Base-by-base conservation (phyloP, 1,140 invertebrate genomes). In the Zaprionus vittiger region DNA sequence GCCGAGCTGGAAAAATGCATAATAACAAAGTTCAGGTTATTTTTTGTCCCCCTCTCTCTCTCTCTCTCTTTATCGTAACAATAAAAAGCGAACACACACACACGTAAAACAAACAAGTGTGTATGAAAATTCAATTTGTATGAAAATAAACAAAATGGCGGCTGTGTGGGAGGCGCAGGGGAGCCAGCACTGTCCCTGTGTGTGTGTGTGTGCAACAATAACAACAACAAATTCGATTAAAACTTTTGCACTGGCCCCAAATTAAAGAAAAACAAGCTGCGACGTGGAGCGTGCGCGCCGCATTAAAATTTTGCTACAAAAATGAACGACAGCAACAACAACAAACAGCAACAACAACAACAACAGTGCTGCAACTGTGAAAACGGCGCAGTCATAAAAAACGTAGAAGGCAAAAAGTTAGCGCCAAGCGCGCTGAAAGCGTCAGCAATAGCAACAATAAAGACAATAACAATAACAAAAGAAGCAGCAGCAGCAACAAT, bases 231-330 rank as follows among this genome's bases (percentile, higher is more conserved):
- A 85, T 90, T 90, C 85, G 85, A 90, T 90, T 90, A 90, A 90
- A 90, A 90, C 79, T 90, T 90, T 89, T 90, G 31, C 77, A 60
- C 62, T 70, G 73, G 24, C 71, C 71, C 67, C 73, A 62, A 66
- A 90, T 90, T 90, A 90, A 90, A 90, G 85, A 82, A 90, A 90
- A 90, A 90, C 81, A 89, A 77, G 73, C 79, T 49, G 59, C 41
- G 62, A 37, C 61, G 61, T 41, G 28, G 28, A 44, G 47, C 31
- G 31, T 14, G 71, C 34, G 47, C 26, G 52, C 54, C 22, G 17
- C 57, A 55, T 55, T 34, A 49, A 61, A 64, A 55, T 59, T 59
- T 69, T 60, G 31, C 57, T 17, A n/a, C 54, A 66, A 78, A 63
- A 64, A 60, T 59, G 55, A 38, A 37, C 55, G 44, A 38, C 20